phyloP scores from a whole-genome alignment of 2,113 vertebrate genomes.

The Lipophrys pholis region DNA sequence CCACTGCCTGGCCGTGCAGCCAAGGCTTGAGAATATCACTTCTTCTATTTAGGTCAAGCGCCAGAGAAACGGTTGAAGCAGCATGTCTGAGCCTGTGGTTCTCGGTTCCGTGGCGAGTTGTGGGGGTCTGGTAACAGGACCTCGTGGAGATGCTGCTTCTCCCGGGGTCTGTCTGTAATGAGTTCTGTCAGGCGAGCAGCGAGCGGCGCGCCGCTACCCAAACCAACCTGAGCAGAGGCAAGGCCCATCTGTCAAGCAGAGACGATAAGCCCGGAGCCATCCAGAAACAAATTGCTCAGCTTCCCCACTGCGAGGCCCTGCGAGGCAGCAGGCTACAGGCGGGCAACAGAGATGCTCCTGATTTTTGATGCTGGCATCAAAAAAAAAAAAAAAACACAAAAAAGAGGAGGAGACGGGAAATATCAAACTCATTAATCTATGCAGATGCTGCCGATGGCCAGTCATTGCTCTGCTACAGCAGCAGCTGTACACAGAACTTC shows the following conservation, averaged over 20 bases:
- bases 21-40: too few relatives aligned
- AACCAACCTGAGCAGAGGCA: slow-evolving; percentile 71
- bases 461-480: slow-evolving; percentile 45
- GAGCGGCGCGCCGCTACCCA: slow-evolving; percentile 52
- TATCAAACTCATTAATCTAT: slow-evolving; percentile 67
- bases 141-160: slow-evolving; percentile 51
- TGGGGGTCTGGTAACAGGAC: slow-evolving; percentile 40
- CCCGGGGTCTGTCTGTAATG: slow-evolving; percentile 71
- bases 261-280: slow-evolving; percentile 76
- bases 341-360: slow-evolving; percentile 41
- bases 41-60: slow-evolving; percentile 11
- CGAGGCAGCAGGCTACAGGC: slow-evolving; percentile 46
- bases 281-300: slow-evolving; percentile 79
- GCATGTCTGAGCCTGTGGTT: background rate
- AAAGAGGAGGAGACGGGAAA: slow-evolving; percentile 35
- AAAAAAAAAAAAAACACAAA: slow-evolving; percentile 2
- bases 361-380: slow-evolving; percentile 42
- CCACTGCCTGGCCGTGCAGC: too few relatives aligned
- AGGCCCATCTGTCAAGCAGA: slow-evolving; percentile 79
- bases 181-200: slow-evolving; percentile 75
- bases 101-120: slow-evolving; percentile 14
- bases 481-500: slow-evolving; percentile 44
- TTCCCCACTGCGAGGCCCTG: slow-evolving; percentile 62
- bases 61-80: background rate
- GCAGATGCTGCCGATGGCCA: slow-evolving; percentile 58